Percentiles rank a stretch among this genome's conserved stretches.
These are phyloP conservation scores for Dysmachus trigonus DNA, from an alignment of 2,888 invertebrate species.

Conservation along the genomic window DNA sequence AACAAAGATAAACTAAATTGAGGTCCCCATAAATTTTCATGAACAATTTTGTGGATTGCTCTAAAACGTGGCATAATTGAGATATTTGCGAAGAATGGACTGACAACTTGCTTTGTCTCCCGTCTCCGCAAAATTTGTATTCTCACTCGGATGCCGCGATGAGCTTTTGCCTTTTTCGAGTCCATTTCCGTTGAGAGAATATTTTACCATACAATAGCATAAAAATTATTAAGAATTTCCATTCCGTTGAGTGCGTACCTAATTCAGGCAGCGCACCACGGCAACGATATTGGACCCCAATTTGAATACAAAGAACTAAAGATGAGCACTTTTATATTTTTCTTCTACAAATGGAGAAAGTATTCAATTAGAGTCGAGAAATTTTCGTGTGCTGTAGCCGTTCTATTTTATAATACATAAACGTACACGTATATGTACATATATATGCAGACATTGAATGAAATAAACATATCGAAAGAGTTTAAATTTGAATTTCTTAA, in stretches of 20 bases:
- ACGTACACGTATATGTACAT: too few species aligned
- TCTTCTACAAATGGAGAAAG: background rate
- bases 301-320: background rate
- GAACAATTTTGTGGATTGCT: conserved; percentile 38
- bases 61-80: conserved; percentile 40
- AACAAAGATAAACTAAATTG: conserved; percentile 41
- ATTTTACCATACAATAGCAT: background rate
- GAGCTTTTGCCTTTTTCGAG: background rate
- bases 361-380: background rate
- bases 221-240: background rate
- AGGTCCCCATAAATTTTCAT: conserved; percentile 37
- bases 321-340: background rate
- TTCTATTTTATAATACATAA: too few species aligned
- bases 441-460: too few species aligned
- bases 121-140: conserved; percentile 6
- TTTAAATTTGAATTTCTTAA: too few species aligned
- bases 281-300: background rate
- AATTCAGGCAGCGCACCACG: background rate
- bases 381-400: background rate
- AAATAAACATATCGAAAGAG: too few species aligned
- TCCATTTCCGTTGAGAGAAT: background rate
- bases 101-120: conserved; percentile 28
- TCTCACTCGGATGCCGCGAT: background rate
- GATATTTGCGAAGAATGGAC: conserved; percentile 20
- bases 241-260: background rate